These are phyloP conservation scores for Delia radicum DNA, from an alignment of 1,140 invertebrate genomes.

Conservation along the genomic window DNA sequence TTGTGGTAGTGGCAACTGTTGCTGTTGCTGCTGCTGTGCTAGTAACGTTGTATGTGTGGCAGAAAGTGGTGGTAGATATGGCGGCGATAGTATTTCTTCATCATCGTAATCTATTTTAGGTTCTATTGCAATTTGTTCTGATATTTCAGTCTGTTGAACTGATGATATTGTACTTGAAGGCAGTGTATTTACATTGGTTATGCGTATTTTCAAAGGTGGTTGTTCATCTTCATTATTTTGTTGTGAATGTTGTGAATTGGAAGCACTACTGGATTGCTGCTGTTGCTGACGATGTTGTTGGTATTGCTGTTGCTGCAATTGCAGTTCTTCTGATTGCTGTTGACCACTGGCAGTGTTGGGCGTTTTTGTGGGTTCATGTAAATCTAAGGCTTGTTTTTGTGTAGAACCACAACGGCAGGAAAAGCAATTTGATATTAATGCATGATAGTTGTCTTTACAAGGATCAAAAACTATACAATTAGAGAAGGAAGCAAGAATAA, in stretches of 20 bases:
- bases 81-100: slow-evolving; percentile 5
- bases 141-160: not conserved
- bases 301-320: not conserved
- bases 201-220: slow-evolving; percentile 26
- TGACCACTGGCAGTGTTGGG: slow-evolving; percentile 5
- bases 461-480: slow-evolving; percentile 30
- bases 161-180: not conserved
- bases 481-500: not conserved
- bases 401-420: slow-evolving; percentile 21
- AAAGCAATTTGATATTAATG: slow-evolving; percentile 12
- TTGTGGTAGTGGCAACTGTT: too few relatives aligned
- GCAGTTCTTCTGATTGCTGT: not conserved
- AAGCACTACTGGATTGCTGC: slow-evolving; percentile 19
- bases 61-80: not conserved
- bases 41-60: slow-evolving; percentile 32
- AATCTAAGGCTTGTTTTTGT: slow-evolving; percentile 26
- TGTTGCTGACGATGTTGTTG: not conserved
- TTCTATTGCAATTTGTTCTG: slow-evolving; percentile 26
- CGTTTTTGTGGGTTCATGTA: slow-evolving; percentile 20
- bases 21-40: slow-evolving; percentile 41
- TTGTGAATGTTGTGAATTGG: slow-evolving; percentile 28
- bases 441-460: slow-evolving; percentile 27
- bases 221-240: slow-evolving; percentile 25
- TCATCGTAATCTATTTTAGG: slow-evolving; percentile 29
- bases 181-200: slow-evolving; percentile 20